Percentiles rank a stretch among this genome's conserved stretches.
Evolutionary conservation across 2,888 invertebrate species (phyloP).

Genomic region (Cheilosia scutellata): DNA sequence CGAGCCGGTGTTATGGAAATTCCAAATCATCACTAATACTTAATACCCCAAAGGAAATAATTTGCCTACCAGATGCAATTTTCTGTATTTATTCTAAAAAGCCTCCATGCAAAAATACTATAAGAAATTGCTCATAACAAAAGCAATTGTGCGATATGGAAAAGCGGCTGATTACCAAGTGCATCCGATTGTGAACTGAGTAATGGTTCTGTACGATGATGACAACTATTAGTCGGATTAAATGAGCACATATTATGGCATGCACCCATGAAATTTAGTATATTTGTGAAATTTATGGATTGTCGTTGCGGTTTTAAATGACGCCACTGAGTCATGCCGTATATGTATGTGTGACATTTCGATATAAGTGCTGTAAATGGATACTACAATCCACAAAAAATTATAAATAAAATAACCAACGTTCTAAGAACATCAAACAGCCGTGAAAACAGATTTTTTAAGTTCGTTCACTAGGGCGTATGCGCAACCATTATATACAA

Average conservation of each 20-base stretch:
- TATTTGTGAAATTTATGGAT: no score
- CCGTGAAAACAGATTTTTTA: not conserved
- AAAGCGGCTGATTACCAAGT: not conserved
- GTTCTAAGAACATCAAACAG: no score
- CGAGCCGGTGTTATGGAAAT: no score
- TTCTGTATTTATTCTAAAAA: no score
- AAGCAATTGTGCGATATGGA: conserved; percentile 5
- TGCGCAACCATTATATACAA: not conserved
- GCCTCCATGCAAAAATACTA: not conserved
- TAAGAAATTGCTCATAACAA: not conserved
- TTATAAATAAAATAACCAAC: no score
- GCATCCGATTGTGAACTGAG: conserved; percentile 1
- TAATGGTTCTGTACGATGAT: not conserved
- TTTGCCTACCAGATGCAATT: no score
- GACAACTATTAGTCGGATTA: not conserved
- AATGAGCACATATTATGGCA: not conserved
- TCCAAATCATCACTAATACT: no score
- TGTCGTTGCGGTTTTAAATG: no score
- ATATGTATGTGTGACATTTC: no score
- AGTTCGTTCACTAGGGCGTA: conserved; percentile 1
- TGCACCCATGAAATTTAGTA: not conserved
- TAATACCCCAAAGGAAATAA: no score
- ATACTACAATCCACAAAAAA: not conserved
- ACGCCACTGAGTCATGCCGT: no score
- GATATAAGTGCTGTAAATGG: no score